A percentile compares a stretch with the other conserved stretches of the same genome.
Evolutionary conservation across 2,113 vertebrate species (phyloP).

Genomic region (Turdus rufiventris): DNA sequence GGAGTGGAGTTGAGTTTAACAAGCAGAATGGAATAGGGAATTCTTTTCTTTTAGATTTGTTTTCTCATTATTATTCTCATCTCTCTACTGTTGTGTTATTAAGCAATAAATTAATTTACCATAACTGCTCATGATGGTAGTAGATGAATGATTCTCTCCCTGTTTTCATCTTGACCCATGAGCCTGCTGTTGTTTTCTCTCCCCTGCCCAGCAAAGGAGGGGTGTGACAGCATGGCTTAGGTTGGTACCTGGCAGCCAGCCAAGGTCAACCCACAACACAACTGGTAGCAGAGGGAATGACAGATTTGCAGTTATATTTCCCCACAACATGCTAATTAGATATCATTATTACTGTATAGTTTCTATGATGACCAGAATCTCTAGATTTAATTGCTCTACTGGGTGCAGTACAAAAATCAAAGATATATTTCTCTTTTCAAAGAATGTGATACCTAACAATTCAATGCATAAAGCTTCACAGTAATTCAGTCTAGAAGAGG

Average conservation of each 20-base stretch:
- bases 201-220: neutral
- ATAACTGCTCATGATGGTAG: rapidly evolving
- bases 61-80: neutral
- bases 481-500: neutral
- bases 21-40: neutral
- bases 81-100: neutral
- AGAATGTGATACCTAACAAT: neutral
- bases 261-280: neutral
- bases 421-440: neutral
- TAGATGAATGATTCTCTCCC: neutral
- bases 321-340: neutral
- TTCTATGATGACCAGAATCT: neutral
- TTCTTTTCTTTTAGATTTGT: neutral
- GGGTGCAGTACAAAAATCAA: neutral
- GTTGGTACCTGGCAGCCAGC: neutral
- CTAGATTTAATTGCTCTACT: neutral
- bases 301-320: neutral
- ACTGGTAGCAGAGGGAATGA: neutral
- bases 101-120: neutral
- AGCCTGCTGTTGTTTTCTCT: neutral
- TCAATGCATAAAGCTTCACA: neutral
- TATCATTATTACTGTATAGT: neutral
- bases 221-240: rapidly evolving
- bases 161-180: rapidly evolving
- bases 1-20: neutral